These are phyloP conservation scores for Lethrus apterus DNA, from an alignment of 1,140 invertebrate genomes.

Conservation along the genomic window DNA sequence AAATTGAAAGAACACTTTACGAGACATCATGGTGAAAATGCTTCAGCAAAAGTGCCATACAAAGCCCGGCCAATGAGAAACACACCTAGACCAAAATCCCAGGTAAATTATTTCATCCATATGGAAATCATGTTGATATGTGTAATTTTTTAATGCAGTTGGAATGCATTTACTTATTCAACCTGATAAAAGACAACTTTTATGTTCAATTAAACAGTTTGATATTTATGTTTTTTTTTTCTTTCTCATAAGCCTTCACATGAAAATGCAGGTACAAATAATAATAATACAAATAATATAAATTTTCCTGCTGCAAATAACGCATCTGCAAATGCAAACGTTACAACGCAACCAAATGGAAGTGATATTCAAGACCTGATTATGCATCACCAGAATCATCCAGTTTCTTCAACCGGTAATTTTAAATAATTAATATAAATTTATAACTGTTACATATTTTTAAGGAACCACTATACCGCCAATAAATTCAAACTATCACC, in stretches of 20 bases:
- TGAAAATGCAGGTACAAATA: constrained; percentile 22
- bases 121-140: no score
- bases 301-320: constrained; percentile 29
- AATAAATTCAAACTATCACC: constrained; percentile 36
- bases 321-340: constrained; percentile 17
- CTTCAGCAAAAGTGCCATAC: constrained; percentile 47
- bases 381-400: constrained; percentile 39
- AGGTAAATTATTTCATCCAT: constrained; percentile 16
- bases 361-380: constrained; percentile 39
- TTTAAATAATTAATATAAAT: constrained; percentile 13
- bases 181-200: no score
- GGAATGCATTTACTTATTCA: no score
- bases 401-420: constrained; percentile 22
- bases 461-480: constrained; percentile 28
- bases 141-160: no score
- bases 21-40: constrained; percentile 53
- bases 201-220: neutral
- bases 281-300: constrained; percentile 20
- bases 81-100: constrained; percentile 27
- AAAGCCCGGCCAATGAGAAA: constrained; percentile 43
- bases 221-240: constrained; percentile 5
- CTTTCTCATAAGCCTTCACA: constrained; percentile 18
- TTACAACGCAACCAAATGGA: constrained; percentile 29
- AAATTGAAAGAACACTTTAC: constrained; percentile 61
- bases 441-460: constrained; percentile 12